phyloP scores from a whole-genome alignment of 2,888 invertebrate genomes.

The Amphimallon solstitiale region DNA sequence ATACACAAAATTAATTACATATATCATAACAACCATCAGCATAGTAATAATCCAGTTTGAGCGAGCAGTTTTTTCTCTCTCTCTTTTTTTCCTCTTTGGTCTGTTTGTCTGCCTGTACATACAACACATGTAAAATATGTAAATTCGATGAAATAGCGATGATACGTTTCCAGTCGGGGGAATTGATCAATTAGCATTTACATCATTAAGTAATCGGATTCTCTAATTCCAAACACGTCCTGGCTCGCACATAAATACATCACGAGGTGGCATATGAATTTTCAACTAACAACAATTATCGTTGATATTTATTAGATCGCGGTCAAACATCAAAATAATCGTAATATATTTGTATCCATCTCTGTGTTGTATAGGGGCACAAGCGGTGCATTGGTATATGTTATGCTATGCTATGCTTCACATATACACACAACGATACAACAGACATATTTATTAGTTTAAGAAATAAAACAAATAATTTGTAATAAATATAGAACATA shows the following conservation, averaged over 20 bases:
- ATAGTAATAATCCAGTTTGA: too few species aligned
- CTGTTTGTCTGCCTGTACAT: neutral
- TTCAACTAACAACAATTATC: slow-evolving; percentile 19
- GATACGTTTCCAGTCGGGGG: neutral
- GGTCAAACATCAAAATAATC: slow-evolving; percentile 54
- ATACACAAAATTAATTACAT: too few species aligned
- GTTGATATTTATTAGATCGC: slow-evolving; percentile 17
- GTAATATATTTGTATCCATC: slow-evolving; percentile 59
- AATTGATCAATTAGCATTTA: slow-evolving; percentile 23
- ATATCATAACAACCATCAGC: too few species aligned
- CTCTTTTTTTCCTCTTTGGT: too few species aligned
- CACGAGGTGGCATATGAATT: slow-evolving; percentile 17
- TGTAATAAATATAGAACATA: slow-evolving; percentile 58
- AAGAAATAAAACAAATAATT: slow-evolving; percentile 62
- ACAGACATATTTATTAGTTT: slow-evolving; percentile 62
- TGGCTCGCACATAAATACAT: slow-evolving; percentile 13
- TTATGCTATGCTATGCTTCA: slow-evolving; percentile 9
- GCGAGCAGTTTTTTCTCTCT: too few species aligned
- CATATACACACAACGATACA: slow-evolving; percentile 5
- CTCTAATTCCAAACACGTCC: slow-evolving; percentile 18
- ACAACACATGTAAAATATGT: slow-evolving; percentile 9
- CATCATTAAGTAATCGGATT: slow-evolving; percentile 24
- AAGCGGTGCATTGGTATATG: slow-evolving; percentile 58
- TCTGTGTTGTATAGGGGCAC: neutral
- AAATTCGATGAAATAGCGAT: slow-evolving; percentile 16